Conservation (phyloP, 2,888 invertebrate genomes). For the Siphlonurus alternatus region DNA sequence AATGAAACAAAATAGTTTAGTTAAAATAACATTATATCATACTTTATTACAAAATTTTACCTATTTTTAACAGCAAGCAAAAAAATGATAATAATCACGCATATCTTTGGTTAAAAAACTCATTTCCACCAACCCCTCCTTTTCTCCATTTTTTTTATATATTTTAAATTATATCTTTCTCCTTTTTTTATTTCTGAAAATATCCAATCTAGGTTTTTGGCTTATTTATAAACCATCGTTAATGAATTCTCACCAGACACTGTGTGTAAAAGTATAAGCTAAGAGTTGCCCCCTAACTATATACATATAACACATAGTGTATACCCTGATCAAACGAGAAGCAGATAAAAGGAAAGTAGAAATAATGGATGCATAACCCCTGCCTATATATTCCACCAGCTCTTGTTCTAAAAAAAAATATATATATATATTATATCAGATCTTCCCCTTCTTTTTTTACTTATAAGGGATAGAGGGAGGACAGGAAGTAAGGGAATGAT, state of each 20-base stretch:
- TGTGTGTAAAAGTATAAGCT: neutral
- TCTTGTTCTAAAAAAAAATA: neutral
- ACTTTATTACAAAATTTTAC: neutral
- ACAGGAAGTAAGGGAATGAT: neutral
- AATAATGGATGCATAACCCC: neutral
- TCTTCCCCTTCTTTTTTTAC: neutral
- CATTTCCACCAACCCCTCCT: neutral
- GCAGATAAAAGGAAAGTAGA: neutral
- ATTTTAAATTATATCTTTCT: neutral
- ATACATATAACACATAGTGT: neutral
- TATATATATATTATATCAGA: too few relatives aligned
- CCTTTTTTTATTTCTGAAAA: neutral
- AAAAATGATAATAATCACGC: neutral
- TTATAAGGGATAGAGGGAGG: neutral
- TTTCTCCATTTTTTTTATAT: neutral
- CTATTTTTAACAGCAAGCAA: too few relatives aligned
- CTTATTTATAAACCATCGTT: constrained; percentile 2
- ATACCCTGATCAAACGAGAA: neutral
- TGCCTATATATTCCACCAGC: neutral
- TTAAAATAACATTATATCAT: neutral
- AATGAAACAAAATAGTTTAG: too few relatives aligned
- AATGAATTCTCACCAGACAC: neutral
- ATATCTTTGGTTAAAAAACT: neutral
- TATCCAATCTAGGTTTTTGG: constrained; percentile 2
- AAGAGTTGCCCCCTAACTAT: neutral